Conservation (phyloP, 2,888 invertebrate genomes). For the Drosophila nr. fundita region DNA sequence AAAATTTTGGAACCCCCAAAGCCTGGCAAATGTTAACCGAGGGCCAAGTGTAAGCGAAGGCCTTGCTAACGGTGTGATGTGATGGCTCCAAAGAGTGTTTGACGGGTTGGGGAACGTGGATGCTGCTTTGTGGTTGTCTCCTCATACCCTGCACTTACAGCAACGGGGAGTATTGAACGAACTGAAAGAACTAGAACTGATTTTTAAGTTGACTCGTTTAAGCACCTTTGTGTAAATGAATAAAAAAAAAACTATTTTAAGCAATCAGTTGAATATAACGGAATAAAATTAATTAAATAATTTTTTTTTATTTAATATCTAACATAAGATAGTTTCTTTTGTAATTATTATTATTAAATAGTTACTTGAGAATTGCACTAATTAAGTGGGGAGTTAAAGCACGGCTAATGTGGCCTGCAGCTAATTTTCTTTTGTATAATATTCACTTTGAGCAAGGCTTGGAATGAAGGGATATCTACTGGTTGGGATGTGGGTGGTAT, state of each 20-base stretch:
- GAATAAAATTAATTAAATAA: not conserved
- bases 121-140: constrained; percentile 4
- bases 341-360: not conserved
- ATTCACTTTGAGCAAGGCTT: not conserved
- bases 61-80: constrained; percentile 40
- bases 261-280: not conserved
- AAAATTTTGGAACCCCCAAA: constrained; percentile 37
- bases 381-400: not conserved
- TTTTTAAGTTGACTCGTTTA: not conserved
- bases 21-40: constrained; percentile 16
- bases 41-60: constrained; percentile 39
- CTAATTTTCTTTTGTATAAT: not conserved
- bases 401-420: not conserved
- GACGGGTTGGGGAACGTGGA: not conserved
- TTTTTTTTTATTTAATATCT: not conserved
- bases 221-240: not conserved
- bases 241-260: not conserved
- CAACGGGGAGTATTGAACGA: no score
- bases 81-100: not conserved
- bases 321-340: not conserved
- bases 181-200: not conserved
- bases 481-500: not conserved
- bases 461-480: constrained; percentile 12
- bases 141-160: not conserved
- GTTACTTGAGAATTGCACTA: not conserved